Conservation (phyloP, 2,888 invertebrate genomes). For the Lepidochitona cinerea region DNA sequence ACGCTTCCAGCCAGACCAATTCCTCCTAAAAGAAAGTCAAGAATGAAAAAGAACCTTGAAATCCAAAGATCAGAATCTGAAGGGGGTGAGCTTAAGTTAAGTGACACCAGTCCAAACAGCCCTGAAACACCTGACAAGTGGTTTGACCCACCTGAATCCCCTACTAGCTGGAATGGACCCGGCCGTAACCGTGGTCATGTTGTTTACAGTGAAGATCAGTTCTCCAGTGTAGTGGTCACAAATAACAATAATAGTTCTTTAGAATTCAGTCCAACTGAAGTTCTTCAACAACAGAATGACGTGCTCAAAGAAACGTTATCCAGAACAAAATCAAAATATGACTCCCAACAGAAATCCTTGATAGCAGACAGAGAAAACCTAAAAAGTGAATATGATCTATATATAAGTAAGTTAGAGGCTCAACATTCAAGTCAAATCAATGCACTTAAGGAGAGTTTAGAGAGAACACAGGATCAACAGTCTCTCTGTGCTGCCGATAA, state of each 20-base stretch:
- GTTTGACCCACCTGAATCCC: neutral
- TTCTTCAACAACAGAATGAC: neutral
- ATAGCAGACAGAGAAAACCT: neutral
- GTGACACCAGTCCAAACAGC: neutral
- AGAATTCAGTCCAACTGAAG: neutral
- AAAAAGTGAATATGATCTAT: slow-evolving; percentile 10
- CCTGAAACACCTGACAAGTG: neutral
- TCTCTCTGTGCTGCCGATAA: neutral
- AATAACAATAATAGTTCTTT: neutral
- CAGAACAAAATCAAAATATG: neutral
- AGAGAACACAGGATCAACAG: too few relatives aligned
- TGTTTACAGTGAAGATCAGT: neutral
- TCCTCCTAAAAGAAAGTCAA: neutral
- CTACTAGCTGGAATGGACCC: neutral
- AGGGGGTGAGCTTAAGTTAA: neutral
- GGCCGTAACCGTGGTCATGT: neutral
- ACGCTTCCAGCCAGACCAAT: neutral
- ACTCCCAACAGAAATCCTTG: neutral
- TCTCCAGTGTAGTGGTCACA: neutral
- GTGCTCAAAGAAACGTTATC: neutral
- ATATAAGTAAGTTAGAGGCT: slow-evolving; percentile 5
- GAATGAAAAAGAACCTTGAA: neutral
- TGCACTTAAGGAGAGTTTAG: slow-evolving; percentile 30
- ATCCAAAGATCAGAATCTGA: neutral
- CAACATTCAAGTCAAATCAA: slow-evolving; percentile 20